Evolutionary conservation across 1,140 invertebrate species (phyloP).

Genomic region (Teleogryllus occipitalis): DNA sequence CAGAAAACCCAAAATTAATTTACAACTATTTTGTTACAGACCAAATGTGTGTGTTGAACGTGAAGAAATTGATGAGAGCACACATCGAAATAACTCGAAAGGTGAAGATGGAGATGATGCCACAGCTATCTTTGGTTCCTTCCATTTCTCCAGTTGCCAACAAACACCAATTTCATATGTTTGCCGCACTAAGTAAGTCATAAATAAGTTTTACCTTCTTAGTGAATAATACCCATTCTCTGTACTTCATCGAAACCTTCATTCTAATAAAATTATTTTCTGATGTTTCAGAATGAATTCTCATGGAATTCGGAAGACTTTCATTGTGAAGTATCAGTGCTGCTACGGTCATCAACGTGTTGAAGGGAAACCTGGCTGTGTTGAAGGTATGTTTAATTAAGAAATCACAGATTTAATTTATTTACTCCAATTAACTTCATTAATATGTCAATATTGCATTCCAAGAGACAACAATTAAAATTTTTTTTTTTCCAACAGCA

Average conservation of each 20-base stretch:
- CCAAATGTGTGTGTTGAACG: slow-evolving; percentile 42
- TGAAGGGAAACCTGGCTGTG: slow-evolving; percentile 37
- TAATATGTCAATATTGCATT: no score
- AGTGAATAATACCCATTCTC: background rate
- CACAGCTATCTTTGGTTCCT: slow-evolving; percentile 32
- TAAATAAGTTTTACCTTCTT: background rate
- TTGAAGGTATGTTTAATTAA: slow-evolving; percentile 33
- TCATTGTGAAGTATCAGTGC: slow-evolving; percentile 48
- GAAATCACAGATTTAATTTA: no score
- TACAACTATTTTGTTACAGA: slow-evolving; percentile 24
- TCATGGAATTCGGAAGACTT: slow-evolving; percentile 47
- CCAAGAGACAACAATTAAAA: no score
- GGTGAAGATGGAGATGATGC: slow-evolving; percentile 29
- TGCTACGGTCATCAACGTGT: slow-evolving; percentile 48
- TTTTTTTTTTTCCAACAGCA: no score
- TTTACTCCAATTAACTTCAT: no score
- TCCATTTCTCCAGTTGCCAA: slow-evolving; percentile 43
- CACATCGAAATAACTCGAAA: slow-evolving; percentile 23
- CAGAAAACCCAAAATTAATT: no score
- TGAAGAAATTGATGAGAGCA: slow-evolving; percentile 36
- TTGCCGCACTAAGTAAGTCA: slow-evolving; percentile 46
- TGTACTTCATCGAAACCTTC: background rate
- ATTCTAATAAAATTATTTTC: slow-evolving; percentile 6
- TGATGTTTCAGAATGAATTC: slow-evolving; percentile 40
- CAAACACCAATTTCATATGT: slow-evolving; percentile 46